phyloP scores from a whole-genome alignment of 2,888 invertebrate species.

The Pseudoips prasinana region DNA sequence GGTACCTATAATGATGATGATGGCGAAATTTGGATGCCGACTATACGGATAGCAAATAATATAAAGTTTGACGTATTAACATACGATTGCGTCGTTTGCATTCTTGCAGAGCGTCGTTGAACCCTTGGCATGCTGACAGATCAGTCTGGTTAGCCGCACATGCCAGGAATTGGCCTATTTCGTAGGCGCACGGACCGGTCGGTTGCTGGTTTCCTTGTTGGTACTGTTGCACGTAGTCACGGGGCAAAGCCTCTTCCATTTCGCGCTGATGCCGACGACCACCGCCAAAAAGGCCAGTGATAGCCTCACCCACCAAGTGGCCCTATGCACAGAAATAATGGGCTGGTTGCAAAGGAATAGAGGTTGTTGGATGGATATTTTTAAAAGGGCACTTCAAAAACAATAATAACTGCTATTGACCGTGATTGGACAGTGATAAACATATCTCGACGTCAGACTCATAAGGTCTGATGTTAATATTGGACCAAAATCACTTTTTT shows the following conservation, averaged over 20 bases:
- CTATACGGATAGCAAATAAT: no score
- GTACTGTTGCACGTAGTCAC: constrained; percentile 53
- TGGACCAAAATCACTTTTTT: no score
- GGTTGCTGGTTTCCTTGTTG: constrained; percentile 68
- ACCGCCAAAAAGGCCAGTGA: constrained; percentile 80
- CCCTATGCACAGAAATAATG: constrained; percentile 82
- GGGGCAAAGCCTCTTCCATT: constrained; percentile 55
- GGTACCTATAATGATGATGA: no score
- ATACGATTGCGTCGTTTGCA: constrained; percentile 91
- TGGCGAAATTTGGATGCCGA: no score
- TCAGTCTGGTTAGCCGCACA: constrained; percentile 94
- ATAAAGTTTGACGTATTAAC: no score
- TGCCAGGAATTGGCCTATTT: constrained; percentile 96
- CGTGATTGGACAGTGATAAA: no score
- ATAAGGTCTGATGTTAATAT: no score
- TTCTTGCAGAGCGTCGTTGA: constrained; percentile 96
- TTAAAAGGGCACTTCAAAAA: no score
- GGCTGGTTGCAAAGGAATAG: no score
- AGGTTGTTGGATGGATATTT: no score
- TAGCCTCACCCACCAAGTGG: constrained; percentile 93
- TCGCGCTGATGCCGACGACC: constrained; percentile 51
- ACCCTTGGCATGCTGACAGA: constrained; percentile 94
- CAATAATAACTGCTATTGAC: no score
- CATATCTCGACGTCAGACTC: no score
- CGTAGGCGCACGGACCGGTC: constrained; percentile 93